A percentile compares a stretch with the other conserved stretches of the same genome.
phyloP scores from a whole-genome alignment of 2,797 vertebrate genomes.

The Sebastiscus albofasciatus region DNA sequence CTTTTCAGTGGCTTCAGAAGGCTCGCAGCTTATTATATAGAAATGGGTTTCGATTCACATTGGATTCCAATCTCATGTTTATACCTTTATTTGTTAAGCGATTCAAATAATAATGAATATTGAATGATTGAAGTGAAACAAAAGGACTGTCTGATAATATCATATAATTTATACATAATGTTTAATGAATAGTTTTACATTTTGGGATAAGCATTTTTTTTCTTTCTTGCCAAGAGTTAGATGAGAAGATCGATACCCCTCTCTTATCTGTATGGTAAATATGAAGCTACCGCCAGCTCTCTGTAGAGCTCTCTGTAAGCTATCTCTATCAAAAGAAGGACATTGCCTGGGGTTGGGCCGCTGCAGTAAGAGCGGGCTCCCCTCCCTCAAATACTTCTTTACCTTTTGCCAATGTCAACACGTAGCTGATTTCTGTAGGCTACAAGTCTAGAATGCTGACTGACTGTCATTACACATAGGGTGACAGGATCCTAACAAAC shows the following conservation, averaged over 20 bases:
- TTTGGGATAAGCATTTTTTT: accelerated
- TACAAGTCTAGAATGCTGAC: background rate
- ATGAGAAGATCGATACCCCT: too few relatives aligned
- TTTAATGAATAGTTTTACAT: too few relatives aligned
- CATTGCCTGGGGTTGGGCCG: too few relatives aligned
- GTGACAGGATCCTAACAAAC: too few relatives aligned
- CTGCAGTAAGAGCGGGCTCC: accelerated
- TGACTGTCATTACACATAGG: accelerated
- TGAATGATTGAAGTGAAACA: background rate
- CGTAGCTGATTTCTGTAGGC: background rate
- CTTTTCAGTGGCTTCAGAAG: background rate
- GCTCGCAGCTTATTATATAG: background rate
- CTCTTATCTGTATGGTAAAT: too few relatives aligned
- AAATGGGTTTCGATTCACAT: background rate
- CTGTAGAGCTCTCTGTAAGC: background rate
- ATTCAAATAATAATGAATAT: background rate
- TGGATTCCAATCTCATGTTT: background rate
- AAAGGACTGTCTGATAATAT: too few relatives aligned
- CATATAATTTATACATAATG: too few relatives aligned
- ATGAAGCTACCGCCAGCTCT: background rate
- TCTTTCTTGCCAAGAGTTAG: too few relatives aligned
- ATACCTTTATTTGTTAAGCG: background rate
- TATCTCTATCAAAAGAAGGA: background rate
- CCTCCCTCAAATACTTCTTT: background rate
- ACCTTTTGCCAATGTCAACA: background rate